Evolutionary conservation across 2,888 invertebrate species (phyloP), one percentile per base, ranked within the genome.

Genomic region (Leptinotarsa rubiginosa): DNA sequence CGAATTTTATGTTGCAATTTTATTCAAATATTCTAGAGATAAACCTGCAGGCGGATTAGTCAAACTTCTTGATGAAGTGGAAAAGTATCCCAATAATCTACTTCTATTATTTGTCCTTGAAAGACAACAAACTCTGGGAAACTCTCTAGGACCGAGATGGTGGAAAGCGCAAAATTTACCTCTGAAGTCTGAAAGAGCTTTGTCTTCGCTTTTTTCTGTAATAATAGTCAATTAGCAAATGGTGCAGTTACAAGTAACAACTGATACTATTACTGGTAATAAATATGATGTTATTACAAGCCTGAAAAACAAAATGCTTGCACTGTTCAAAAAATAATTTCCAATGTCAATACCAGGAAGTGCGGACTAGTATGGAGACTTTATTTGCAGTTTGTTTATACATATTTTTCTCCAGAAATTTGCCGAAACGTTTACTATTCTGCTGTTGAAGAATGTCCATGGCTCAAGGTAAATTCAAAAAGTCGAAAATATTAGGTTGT

Each of bases 281-380:
- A 81, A 78, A 20, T 77, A 82, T 47, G 80, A 83, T 70, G 76
- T 84, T 4, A 82, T 84, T 72, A 75, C 74, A 3, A 84, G 81
- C 74, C 81, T 83, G 52, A 86, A 85, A 75, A 88, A 88, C 79
- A 81, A 84, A 67, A 85, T 87, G 81, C 70, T 85, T 70, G 84
- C 87, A 0, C 75, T 88, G 47, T 88, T 87, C 78, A 84, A 84
- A 52, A 81, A 65, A 79, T 88, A 18, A 87, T 88, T 20, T 74
- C 80, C 7, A 84, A 84, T 67, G 86, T 87, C 79, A 86, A 88
- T 65, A 87, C 88, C 2, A 88, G 88, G 81, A 82, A 87, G 77
- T 90, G 90, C 74, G 90, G 92, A 1, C 84, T 92, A 16, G 87
- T 91, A 65, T 93, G 93, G 93, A 89, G 92, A 75, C 85, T 92